These are phyloP conservation scores for Graptemys geographica DNA, from an alignment of 2,797 vertebrate genomes.

Conservation along the genomic window DNA sequence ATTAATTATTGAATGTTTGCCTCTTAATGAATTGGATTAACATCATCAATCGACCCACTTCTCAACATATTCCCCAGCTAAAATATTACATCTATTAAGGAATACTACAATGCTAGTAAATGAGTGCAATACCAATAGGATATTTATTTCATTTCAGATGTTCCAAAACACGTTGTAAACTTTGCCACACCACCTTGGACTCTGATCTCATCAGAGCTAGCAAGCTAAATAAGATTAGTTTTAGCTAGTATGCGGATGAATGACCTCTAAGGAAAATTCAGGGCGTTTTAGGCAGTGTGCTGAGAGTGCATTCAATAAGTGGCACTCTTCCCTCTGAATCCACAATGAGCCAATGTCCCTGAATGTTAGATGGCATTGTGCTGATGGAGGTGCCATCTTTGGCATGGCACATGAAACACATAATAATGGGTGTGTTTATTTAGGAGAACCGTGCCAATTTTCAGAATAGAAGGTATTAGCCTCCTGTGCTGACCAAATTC, in stretches of 20 bases:
- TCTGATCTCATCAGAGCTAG: neutral
- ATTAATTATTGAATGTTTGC: conserved; percentile 70
- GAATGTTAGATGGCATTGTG: neutral
- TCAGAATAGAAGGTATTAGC: neutral
- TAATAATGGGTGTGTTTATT: neutral
- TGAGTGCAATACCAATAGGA: neutral
- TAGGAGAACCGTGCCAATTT: neutral
- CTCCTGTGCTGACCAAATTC: neutral
- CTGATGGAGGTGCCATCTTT: conserved; percentile 2
- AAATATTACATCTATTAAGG: conserved; percentile 22
- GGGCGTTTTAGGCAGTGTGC: neutral
- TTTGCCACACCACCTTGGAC: fast-evolving
- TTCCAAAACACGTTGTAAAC: neutral
- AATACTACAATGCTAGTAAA: neutral
- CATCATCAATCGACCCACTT: conserved; percentile 42
- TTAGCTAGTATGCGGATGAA: conserved; percentile 7
- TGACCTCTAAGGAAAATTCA: neutral
- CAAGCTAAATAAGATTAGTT: neutral
- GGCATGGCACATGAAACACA: neutral
- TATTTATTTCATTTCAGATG: neutral
- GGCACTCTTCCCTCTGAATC: neutral
- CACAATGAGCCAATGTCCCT: neutral
- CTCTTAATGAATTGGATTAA: conserved; percentile 74
- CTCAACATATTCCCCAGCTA: conserved; percentile 45
- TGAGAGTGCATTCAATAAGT: neutral